These are phyloP conservation scores for Tiphia femorata DNA, from an alignment of 2,888 invertebrate species.

Conservation along the genomic window DNA sequence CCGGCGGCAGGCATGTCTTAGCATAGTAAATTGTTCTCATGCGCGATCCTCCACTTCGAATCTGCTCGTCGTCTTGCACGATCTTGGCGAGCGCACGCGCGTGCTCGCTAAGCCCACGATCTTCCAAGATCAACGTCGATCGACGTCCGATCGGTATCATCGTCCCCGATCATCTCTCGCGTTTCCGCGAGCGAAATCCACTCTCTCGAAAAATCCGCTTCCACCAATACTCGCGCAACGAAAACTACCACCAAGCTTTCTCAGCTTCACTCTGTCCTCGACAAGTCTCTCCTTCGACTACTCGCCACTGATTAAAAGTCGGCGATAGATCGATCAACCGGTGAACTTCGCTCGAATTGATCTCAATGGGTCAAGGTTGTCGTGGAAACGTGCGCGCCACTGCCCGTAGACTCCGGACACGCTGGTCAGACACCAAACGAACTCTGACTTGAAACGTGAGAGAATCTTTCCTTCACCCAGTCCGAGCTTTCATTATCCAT, in stretches of 20 bases:
- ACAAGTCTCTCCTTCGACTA: neutral
- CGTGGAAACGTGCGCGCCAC: slow-evolving; percentile 26
- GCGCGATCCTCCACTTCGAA: neutral
- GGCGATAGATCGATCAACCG: neutral
- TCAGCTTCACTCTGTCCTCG: too few relatives aligned
- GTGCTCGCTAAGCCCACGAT: neutral
- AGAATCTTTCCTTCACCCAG: too few relatives aligned
- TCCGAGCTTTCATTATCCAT: too few relatives aligned
- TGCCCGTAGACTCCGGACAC: too few relatives aligned
- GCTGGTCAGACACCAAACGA: neutral
- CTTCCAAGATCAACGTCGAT: neutral
- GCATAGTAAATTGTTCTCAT: slow-evolving; percentile 42
- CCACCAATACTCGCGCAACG: neutral
- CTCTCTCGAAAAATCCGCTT: neutral
- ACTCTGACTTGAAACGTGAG: neutral
- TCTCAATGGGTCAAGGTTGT: slow-evolving; percentile 36
- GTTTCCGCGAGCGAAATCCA: neutral
- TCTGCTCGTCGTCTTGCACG: neutral
- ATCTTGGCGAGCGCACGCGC: neutral
- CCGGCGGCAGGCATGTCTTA: slow-evolving; percentile 34
- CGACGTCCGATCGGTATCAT: neutral
- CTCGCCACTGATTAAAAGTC: neutral
- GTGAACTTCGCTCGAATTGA: slow-evolving; percentile 12
- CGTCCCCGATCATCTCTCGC: neutral
- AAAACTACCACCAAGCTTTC: too few relatives aligned